These are phyloP conservation scores for Heliconius nattereri DNA, from an alignment of 1,140 invertebrate species.

Conservation along the genomic window DNA sequence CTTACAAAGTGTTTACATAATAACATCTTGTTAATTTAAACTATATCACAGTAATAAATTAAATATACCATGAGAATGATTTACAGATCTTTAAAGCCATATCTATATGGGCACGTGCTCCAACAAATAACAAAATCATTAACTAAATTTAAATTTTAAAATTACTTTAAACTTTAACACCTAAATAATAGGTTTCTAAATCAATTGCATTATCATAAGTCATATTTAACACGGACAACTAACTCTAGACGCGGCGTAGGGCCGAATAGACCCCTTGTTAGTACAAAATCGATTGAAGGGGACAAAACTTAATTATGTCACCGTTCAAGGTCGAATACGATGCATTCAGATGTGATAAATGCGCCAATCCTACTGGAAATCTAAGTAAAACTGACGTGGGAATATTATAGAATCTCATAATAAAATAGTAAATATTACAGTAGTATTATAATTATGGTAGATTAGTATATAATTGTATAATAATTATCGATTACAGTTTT, in stretches of 20 bases:
- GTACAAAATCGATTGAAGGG: constrained; percentile 60
- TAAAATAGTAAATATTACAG: not conserved
- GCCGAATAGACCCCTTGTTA: constrained; percentile 55
- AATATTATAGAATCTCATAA: not conserved
- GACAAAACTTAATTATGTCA: constrained; percentile 68
- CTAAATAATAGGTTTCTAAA: constrained; percentile 10
- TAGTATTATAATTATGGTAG: not conserved
- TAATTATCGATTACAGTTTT: too few species aligned
- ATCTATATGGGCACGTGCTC: constrained; percentile 4
- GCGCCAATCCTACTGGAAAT: constrained; percentile 33
- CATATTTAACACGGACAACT: constrained; percentile 32
- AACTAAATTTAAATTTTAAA: not conserved
- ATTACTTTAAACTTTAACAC: not conserved
- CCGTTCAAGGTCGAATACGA: constrained; percentile 61
- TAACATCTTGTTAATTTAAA: not conserved
- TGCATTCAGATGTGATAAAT: constrained; percentile 47
- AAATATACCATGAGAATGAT: not conserved
- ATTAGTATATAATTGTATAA: too few species aligned
- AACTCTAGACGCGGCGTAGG: constrained; percentile 50
- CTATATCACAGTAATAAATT: not conserved
- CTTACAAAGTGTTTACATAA: not conserved
- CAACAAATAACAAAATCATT: constrained; percentile 11
- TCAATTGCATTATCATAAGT: constrained; percentile 26
- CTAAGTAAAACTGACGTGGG: constrained; percentile 11
- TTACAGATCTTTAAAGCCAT: not conserved